phyloP scores from a whole-genome alignment of 1,140 invertebrate genomes.

The Drosophila leontia region DNA sequence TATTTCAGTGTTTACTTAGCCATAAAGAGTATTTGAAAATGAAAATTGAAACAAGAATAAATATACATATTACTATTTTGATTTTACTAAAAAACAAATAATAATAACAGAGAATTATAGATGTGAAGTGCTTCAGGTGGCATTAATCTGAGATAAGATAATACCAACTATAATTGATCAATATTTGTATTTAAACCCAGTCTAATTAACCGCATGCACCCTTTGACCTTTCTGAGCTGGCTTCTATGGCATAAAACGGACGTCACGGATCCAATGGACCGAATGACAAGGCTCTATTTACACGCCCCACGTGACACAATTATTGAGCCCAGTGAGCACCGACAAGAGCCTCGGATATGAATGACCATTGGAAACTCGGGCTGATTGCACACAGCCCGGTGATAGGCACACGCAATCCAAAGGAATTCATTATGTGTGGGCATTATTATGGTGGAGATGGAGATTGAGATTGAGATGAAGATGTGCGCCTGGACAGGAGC shows the following conservation, averaged over 20 bases:
- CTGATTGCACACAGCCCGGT: slow-evolving; percentile 25
- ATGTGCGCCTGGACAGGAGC: slow-evolving; percentile 17
- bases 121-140: background rate
- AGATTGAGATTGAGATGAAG: slow-evolving; percentile 23
- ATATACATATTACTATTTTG: background rate
- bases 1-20: background rate
- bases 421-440: slow-evolving; percentile 44
- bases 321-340: slow-evolving; percentile 40
- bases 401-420: slow-evolving; percentile 39
- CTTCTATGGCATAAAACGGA: background rate
- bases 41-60: background rate
- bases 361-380: slow-evolving; percentile 42
- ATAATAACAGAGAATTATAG: too few relatives aligned
- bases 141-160: too few relatives aligned
- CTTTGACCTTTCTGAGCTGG: background rate
- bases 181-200: background rate
- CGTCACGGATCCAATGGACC: slow-evolving; percentile 18
- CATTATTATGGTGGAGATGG: slow-evolving; percentile 46
- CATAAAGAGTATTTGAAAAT: background rate
- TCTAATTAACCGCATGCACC: background rate
- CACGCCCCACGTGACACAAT: slow-evolving; percentile 61
- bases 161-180: background rate
- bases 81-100: background rate
- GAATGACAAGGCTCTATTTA: slow-evolving; percentile 48
- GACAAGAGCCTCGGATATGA: slow-evolving; percentile 18